Conservation (phyloP, 2,888 invertebrate species). For the Myathropa florea region DNA sequence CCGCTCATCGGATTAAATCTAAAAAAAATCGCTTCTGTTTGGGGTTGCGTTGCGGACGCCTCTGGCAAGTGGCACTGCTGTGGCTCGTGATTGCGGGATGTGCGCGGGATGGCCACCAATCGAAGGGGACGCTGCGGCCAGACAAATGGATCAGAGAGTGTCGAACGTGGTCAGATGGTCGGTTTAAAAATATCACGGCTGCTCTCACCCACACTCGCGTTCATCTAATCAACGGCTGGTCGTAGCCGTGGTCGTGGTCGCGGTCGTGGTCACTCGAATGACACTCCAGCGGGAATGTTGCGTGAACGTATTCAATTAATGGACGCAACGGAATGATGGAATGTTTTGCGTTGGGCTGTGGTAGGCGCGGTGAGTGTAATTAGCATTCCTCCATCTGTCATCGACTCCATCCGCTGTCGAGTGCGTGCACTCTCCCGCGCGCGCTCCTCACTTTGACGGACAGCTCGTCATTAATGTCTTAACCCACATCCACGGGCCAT, state of each 20-base stretch:
- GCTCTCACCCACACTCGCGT: not conserved
- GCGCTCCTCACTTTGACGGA: constrained; percentile 27
- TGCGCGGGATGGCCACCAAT: not conserved
- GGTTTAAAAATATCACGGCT: not conserved
- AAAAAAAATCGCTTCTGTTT: not conserved
- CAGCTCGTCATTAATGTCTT: constrained; percentile 40
- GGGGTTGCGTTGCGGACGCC: not conserved
- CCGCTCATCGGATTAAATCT: not conserved
- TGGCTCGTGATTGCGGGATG: not conserved
- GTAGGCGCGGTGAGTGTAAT: not conserved
- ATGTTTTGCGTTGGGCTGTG: not conserved
- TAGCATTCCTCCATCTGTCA: not conserved
- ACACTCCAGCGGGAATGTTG: not conserved
- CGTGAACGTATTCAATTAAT: not conserved
- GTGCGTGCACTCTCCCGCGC: not conserved
- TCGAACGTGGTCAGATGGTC: not conserved
- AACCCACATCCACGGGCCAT: constrained; percentile 41
- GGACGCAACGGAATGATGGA: not conserved
- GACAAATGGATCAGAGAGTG: no score
- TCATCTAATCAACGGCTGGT: not conserved
- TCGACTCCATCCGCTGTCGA: not conserved
- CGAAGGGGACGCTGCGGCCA: not conserved
- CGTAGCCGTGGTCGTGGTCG: not conserved
- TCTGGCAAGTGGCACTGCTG: not conserved
- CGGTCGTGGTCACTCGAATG: not conserved